Conservation (phyloP, 2,797 vertebrate species). For the Staurois parvus region DNA sequence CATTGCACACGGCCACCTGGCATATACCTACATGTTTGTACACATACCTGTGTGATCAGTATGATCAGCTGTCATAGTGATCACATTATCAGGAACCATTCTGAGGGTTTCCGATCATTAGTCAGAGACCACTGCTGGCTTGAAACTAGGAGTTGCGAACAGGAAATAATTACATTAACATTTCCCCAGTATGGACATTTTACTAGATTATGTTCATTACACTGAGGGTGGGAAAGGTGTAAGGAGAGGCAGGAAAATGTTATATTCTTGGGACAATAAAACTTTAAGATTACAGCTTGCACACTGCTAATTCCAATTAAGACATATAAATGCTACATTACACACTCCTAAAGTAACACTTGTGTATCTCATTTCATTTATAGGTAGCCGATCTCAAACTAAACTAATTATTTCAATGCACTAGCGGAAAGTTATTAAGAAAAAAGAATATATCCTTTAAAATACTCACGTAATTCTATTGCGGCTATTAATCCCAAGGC, state of each 20-base stretch:
- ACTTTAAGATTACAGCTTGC: neutral
- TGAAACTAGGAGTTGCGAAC: too few relatives aligned
- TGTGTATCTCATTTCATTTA: neutral
- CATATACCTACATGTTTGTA: too few relatives aligned
- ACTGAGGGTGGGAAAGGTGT: too few relatives aligned
- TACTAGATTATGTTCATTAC: too few relatives aligned
- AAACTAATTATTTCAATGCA: neutral
- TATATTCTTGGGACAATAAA: neutral
- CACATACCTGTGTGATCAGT: too few relatives aligned
- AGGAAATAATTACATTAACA: too few relatives aligned
- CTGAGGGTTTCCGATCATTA: too few relatives aligned
- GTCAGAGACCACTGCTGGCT: too few relatives aligned
- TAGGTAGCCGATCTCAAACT: neutral
- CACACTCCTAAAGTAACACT: neutral
- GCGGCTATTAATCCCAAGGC: conserved; percentile 93
- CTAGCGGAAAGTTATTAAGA: conserved; percentile 1
- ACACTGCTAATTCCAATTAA: neutral
- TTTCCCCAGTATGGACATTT: too few relatives aligned
- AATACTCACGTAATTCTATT: conserved; percentile 91
- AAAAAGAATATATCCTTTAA: conserved; percentile 24
- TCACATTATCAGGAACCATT: too few relatives aligned
- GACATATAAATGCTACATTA: neutral
- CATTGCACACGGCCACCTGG: too few relatives aligned
- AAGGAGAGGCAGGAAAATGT: neutral
- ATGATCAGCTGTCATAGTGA: too few relatives aligned